Conservation (phyloP, 1,140 invertebrate species). For the Listronotus bonariensis region DNA sequence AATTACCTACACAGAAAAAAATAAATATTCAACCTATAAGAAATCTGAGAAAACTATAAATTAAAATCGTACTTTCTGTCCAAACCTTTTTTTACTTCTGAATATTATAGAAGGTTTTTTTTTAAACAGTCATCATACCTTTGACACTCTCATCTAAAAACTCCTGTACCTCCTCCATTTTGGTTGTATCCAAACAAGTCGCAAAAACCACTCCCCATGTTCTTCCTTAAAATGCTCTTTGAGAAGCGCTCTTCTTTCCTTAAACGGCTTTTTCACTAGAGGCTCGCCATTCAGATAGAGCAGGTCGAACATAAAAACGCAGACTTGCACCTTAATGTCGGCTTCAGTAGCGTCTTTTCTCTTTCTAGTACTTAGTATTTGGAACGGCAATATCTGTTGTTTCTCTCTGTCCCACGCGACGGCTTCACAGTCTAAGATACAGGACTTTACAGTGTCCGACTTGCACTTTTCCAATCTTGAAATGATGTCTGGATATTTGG, state of each 20-base stretch:
- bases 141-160: slow-evolving; percentile 96
- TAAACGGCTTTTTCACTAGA: slow-evolving; percentile 80
- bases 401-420: slow-evolving; percentile 94
- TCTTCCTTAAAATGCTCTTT: slow-evolving; percentile 75
- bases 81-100: too few species aligned
- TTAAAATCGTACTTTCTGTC: too few species aligned
- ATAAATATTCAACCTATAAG: too few species aligned
- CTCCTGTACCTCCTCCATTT: slow-evolving; percentile 90
- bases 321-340: slow-evolving; percentile 97
- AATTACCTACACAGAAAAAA: slow-evolving; percentile 86
- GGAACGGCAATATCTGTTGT: slow-evolving; percentile 95
- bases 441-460: slow-evolving; percentile 71
- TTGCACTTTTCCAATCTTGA: slow-evolving; percentile 68
- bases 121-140: too few species aligned
- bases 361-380: slow-evolving; percentile 94
- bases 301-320: slow-evolving; percentile 97
- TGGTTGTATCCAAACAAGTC: slow-evolving; percentile 78
- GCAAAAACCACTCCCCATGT: slow-evolving; percentile 88
- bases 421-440: slow-evolving; percentile 95
- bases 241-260: slow-evolving; percentile 76
- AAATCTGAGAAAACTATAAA: too few species aligned
- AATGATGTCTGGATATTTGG: slow-evolving; percentile 97
- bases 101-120: too few species aligned
- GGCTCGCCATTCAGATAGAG: slow-evolving; percentile 92
- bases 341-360: slow-evolving; percentile 89